A percentile compares a stretch with the other conserved stretches of the same genome.
Conservation (phyloP, 2,113 vertebrate species). For the Cygnus buccinator region DNA sequence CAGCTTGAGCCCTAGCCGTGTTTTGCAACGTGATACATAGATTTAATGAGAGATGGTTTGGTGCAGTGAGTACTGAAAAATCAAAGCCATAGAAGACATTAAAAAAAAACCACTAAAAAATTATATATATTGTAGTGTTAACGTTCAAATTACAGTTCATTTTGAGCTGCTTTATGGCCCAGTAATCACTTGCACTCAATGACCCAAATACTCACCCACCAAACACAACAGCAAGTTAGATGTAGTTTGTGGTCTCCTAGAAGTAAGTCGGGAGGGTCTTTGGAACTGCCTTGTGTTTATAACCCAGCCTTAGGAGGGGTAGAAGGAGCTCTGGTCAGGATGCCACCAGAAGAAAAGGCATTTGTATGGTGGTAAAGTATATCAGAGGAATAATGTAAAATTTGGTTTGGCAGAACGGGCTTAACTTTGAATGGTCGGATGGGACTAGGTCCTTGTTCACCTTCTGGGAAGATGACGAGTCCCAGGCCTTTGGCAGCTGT, state of each 20-base stretch:
- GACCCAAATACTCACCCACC: not conserved
- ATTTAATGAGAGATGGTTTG: not conserved
- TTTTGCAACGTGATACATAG: not conserved
- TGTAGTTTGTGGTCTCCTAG: not conserved
- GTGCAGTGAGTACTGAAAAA: not conserved
- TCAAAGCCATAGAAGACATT: not conserved
- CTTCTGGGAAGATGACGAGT: constrained; percentile 84
- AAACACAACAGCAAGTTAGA: not conserved
- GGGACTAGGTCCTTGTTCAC: constrained; percentile 85
- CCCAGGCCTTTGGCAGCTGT: constrained; percentile 81
- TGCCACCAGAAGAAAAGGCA: not conserved
- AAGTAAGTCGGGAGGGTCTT: not conserved
- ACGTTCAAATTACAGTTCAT: not conserved
- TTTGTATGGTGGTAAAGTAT: not conserved
- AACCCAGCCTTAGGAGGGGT: not conserved
- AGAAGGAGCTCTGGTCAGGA: not conserved
- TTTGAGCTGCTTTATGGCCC: not conserved
- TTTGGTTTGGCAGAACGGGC: constrained; percentile 81
- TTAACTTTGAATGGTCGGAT: constrained; percentile 90
- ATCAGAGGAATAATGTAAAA: not conserved
- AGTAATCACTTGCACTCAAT: not conserved
- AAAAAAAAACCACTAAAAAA: not conserved
- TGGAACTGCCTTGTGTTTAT: not conserved
- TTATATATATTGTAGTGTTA: not conserved
- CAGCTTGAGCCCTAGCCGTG: not conserved